Evolutionary conservation across 2,797 vertebrate species (phyloP).

Genomic region (Molossus molossus): DNA sequence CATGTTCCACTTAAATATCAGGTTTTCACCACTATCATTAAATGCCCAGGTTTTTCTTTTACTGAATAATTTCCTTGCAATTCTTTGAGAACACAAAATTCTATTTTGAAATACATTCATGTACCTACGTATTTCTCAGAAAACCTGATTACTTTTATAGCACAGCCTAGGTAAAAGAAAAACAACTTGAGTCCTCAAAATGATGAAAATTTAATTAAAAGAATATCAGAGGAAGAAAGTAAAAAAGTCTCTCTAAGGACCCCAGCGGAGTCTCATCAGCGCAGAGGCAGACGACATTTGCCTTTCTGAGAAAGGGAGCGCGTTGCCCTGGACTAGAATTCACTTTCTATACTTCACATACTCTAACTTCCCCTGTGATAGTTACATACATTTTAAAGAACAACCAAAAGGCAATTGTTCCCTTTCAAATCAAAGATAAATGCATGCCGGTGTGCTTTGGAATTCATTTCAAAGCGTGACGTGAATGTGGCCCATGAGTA

Average conservation of each 20-base stretch:
- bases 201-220: constrained; percentile 71
- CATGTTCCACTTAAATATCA: not conserved
- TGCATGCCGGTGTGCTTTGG: constrained; percentile 52
- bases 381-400: constrained; percentile 77
- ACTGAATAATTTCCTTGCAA: not conserved
- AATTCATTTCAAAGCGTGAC: constrained; percentile 71
- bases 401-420: constrained; percentile 69
- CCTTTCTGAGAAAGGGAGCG: constrained; percentile 66
- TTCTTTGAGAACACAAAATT: constrained; percentile 53
- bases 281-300: constrained; percentile 69
- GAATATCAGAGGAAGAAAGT: constrained; percentile 28
- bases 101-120: constrained; percentile 61
- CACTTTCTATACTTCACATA: constrained; percentile 65
- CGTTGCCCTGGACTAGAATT: constrained; percentile 53
- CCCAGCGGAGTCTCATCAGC: constrained; percentile 22
- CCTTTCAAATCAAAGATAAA: constrained; percentile 75
- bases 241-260: constrained; percentile 21
- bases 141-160: constrained; percentile 55
- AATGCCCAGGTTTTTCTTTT: constrained; percentile 7
- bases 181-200: constrained; percentile 64
- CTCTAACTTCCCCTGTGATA: constrained; percentile 59
- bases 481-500: constrained; percentile 69
- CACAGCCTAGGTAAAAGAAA: constrained; percentile 17
- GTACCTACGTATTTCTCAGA: constrained; percentile 68
- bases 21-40: not conserved